Base-by-base conservation (phyloP, 2,888 invertebrate species). In the Polyommatus icarus region DNA sequence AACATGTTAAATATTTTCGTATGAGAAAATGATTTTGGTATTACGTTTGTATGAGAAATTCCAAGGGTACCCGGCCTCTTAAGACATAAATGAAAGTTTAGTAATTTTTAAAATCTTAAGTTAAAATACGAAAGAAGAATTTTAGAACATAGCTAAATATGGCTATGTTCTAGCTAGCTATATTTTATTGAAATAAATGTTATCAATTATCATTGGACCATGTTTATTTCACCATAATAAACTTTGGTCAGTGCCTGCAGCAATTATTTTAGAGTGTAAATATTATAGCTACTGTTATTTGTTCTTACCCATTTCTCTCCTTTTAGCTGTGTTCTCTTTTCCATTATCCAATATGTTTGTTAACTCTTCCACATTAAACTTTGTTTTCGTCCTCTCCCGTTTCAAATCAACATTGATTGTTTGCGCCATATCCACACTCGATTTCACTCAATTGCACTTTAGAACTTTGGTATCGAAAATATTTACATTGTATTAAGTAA, bases 341-440 rank as follows among this genome's bases (percentile, higher is more conserved):
- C 96, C 96, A 7, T 97, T 98, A 87, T 97, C 97, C 82, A 97
- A 90, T 83, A 97, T 95, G 85, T 96, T 90, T 0, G 97, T 97
- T 82, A 98, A 91, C 88, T 98, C 98, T 80, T 94, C 89, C 0
- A 96, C 90, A 87, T 96, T 91, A 86, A 97, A 97, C 73, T 95
- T 95, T 85, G 97, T 97, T 82, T 95, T 96, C 54, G 94, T 90
- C 76, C 97, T 95, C 88, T 97, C 97, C 79, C 91, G 95, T 78
- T 92, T 89, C 79, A 97, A 92, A 90, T 97, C 97, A 78, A 94
- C 91, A 87, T 97, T 97, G 10, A 96, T 88, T 83, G 84, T 85
- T 61, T 76, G 78, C 76, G 79, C 81, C 85, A 86, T 85, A 12
- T 76, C 71, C 59, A 71, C 61, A 71, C 76, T 77, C 73, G 50